These are phyloP conservation scores for Semibalanus balanoides DNA, from an alignment of 1,140 invertebrate species.

Conservation along the genomic window DNA sequence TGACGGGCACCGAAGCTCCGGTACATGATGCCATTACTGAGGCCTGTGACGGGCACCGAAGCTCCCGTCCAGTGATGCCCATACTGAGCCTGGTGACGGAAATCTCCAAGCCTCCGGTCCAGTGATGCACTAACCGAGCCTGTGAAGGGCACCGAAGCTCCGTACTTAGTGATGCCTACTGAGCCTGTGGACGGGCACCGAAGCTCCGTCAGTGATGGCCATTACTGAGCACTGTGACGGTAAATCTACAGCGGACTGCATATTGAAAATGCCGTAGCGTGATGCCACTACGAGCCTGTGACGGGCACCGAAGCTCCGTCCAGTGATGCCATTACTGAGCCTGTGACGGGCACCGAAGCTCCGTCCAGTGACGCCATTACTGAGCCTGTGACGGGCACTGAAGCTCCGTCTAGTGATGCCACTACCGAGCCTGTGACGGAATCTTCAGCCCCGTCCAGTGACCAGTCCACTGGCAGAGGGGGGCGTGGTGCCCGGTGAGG, in stretches of 20 bases:
- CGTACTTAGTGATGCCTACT: not conserved
- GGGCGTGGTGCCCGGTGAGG: conserved; percentile 19
- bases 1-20: not conserved
- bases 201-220: not conserved
- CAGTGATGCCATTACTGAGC: not conserved
- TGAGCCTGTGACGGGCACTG: not conserved
- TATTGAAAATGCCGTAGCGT: no score
- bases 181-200: not conserved
- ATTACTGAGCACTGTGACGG: no score
- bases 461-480: not conserved
- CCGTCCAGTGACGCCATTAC: not conserved
- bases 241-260: no score
- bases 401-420: not conserved
- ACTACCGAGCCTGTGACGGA: not conserved
- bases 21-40: not conserved
- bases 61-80: no score
- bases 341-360: not conserved
- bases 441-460: not conserved
- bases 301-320: not conserved
- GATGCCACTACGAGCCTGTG: no score
- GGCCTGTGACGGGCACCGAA: no score
- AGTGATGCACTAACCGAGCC: not conserved
- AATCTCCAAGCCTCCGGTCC: not conserved
- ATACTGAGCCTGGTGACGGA: not conserved
- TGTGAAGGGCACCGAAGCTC: not conserved